Evolutionary conservation across 2,797 vertebrate genomes (phyloP).

Genomic region (Orestias chungarensis): DNA sequence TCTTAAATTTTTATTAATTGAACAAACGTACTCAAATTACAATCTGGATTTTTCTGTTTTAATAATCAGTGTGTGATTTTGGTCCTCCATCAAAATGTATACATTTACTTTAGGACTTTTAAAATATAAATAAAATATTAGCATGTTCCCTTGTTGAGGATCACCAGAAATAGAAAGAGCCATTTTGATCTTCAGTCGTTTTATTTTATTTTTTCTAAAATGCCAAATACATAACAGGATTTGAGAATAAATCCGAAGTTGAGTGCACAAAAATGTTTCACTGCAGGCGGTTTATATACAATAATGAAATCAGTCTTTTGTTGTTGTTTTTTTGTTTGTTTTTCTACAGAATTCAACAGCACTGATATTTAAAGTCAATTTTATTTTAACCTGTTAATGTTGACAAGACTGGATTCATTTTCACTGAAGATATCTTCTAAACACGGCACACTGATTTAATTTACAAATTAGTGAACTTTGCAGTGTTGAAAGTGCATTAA

Average conservation of each 20-base stretch:
- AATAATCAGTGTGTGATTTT: not conserved
- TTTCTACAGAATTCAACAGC: slow-evolving; percentile 72
- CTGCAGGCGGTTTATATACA: slow-evolving; percentile 85
- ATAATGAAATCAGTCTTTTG: slow-evolving; percentile 71
- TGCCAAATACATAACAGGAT: slow-evolving; percentile 87
- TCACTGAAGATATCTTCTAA: slow-evolving; percentile 46
- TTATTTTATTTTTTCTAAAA: slow-evolving; percentile 85
- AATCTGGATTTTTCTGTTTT: no score
- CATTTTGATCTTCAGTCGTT: slow-evolving; percentile 79
- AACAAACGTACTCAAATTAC: no score
- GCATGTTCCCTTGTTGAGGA: not conserved
- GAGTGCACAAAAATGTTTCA: slow-evolving; percentile 86
- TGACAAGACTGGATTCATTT: slow-evolving; percentile 63
- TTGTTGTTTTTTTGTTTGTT: slow-evolving; percentile 20
- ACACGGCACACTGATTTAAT: slow-evolving; percentile 60
- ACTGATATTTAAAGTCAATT: slow-evolving; percentile 68
- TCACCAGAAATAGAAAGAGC: slow-evolving; percentile 20
- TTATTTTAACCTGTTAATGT: slow-evolving; percentile 50
- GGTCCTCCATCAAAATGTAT: not conserved
- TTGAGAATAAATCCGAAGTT: slow-evolving; percentile 88
- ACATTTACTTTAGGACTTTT: not conserved
- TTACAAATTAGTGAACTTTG: slow-evolving; percentile 66
- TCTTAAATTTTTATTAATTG: no score
- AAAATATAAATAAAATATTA: not conserved
- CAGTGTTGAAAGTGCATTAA: slow-evolving; percentile 71